A percentile compares a stretch with the other conserved stretches of the same genome.
Conservation (phyloP, 2,888 invertebrate genomes). For the Baccha elongata region DNA sequence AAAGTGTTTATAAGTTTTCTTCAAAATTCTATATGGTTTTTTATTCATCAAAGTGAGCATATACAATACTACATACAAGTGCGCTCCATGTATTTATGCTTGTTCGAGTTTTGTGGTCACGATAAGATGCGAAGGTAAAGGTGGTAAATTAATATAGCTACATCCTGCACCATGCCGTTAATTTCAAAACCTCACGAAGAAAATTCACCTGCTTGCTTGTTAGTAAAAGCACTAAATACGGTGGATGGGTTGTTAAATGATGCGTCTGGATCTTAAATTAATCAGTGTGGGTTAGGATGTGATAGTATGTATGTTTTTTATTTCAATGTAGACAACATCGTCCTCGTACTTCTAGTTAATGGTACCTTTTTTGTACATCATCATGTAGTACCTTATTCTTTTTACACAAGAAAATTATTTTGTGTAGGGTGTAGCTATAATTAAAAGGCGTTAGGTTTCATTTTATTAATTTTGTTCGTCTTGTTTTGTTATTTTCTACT, state of each 20-base stretch:
- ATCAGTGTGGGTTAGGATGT: neutral
- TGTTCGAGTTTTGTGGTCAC: slow-evolving; percentile 30
- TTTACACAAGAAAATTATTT: neutral
- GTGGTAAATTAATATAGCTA: neutral
- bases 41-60: slow-evolving; percentile 5
- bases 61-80: slow-evolving; percentile 5
- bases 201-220: neutral
- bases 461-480: neutral
- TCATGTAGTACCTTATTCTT: no score
- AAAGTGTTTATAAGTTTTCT: neutral
- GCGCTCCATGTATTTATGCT: slow-evolving; percentile 12
- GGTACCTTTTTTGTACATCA: neutral
- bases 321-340: no score
- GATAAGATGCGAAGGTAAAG: slow-evolving; percentile 14
- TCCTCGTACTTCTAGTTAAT: no score
- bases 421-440: neutral
- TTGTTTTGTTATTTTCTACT: neutral
- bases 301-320: neutral
- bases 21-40: neutral
- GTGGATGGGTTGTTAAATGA: neutral
- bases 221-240: neutral
- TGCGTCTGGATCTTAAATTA: neutral
- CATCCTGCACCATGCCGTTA: neutral
- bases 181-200: neutral
- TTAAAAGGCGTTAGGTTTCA: neutral